These are phyloP conservation scores for Engraulis encrasicolus DNA, from an alignment of 2,113 vertebrate genomes.

Conservation along the genomic window DNA sequence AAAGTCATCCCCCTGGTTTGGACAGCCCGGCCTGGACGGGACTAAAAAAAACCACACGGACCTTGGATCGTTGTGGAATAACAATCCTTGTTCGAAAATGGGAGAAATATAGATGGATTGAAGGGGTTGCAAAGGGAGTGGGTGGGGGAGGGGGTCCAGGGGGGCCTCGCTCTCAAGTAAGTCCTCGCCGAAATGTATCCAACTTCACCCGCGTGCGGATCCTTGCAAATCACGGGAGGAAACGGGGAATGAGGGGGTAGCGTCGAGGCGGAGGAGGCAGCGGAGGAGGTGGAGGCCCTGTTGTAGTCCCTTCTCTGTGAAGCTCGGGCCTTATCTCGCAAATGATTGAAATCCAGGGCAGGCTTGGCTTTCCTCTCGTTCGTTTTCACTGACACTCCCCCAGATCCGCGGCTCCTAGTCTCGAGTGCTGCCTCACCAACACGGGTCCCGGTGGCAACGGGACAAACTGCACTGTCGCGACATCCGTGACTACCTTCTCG, in stretches of 20 bases:
- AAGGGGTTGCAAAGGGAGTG: slow-evolving; percentile 24
- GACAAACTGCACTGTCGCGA: slow-evolving; percentile 52
- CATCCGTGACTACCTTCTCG: slow-evolving; percentile 47
- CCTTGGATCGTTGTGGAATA: slow-evolving; percentile 2
- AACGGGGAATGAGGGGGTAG: slow-evolving; percentile 45
- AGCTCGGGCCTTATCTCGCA: slow-evolving; percentile 41
- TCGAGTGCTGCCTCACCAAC: slow-evolving; percentile 41
- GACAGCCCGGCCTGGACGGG: slow-evolving; percentile 71
- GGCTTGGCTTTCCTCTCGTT: slow-evolving; percentile 34
- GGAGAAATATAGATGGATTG: slow-evolving; percentile 39
- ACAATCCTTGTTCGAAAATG: neutral
- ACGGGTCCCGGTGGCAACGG: slow-evolving; percentile 49
- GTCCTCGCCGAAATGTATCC: slow-evolving; percentile 65
- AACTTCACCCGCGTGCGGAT: slow-evolving; percentile 64
- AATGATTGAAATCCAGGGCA: slow-evolving; percentile 46
- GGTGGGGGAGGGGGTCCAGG: slow-evolving; percentile 38
- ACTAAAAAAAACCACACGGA: slow-evolving; percentile 44
- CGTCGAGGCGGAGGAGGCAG: slow-evolving; percentile 51
- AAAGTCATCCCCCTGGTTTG: slow-evolving; percentile 83
- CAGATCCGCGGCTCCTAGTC: slow-evolving; percentile 27
- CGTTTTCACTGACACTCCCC: slow-evolving; percentile 40
- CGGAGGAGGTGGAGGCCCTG: slow-evolving; percentile 49
- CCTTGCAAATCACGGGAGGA: slow-evolving; percentile 65
- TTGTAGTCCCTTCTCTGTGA: slow-evolving; percentile 24
- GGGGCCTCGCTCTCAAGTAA: slow-evolving; percentile 76